Evolutionary conservation across 2,797 vertebrate genomes (phyloP).

Genomic region (Lagorchestes hirsutus): DNA sequence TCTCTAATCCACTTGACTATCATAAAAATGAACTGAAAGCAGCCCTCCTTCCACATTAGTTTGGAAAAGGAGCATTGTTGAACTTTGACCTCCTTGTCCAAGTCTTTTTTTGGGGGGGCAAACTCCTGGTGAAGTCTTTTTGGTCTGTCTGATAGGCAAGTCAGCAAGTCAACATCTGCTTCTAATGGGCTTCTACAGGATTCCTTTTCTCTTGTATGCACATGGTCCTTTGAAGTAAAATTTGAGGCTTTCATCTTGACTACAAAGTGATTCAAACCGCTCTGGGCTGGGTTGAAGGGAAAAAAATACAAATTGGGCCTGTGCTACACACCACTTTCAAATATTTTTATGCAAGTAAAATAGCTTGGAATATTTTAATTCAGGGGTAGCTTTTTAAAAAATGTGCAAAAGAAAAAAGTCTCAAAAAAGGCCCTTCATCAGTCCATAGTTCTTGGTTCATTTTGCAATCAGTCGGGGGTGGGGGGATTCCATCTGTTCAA

Average conservation of each 20-base stretch:
- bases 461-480: conserved; percentile 50
- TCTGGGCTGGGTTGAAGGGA: conserved; percentile 65
- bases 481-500: conserved; percentile 46
- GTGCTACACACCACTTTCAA: conserved; percentile 59
- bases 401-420: conserved; percentile 65
- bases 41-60: conserved; percentile 14
- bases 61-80: background rate
- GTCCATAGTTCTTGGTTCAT: conserved; percentile 48
- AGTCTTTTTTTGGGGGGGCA: conserved; percentile 61
- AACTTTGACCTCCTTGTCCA: background rate
- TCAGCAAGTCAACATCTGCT: background rate
- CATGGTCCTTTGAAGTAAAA: conserved; percentile 71
- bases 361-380: conserved; percentile 63
- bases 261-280: conserved; percentile 51
- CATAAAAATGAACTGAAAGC: conserved; percentile 56
- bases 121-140: conserved; percentile 52
- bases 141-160: conserved; percentile 38
- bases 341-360: conserved; percentile 75
- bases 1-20: background rate
- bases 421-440: conserved; percentile 67
- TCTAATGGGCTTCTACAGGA: conserved; percentile 44
- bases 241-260: conserved; percentile 73
- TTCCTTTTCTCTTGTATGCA: conserved; percentile 6
- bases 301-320: conserved; percentile 71
- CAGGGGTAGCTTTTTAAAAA: conserved; percentile 61